Percentiles rank a stretch among this genome's conserved stretches.
Conservation (phyloP, 2,888 invertebrate species). For the Acanthosepion lycidas region DNA sequence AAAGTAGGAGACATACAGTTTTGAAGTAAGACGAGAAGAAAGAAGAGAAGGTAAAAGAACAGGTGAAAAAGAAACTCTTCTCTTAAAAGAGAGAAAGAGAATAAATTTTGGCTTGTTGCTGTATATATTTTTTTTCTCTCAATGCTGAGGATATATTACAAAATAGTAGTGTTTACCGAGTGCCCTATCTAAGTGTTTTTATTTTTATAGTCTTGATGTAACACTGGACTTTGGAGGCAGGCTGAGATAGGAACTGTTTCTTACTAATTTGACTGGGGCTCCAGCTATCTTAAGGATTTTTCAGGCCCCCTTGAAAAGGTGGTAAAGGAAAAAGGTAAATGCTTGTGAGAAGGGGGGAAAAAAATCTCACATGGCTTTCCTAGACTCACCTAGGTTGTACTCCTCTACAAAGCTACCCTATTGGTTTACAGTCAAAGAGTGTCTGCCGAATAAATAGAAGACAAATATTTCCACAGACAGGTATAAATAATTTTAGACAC, state of each 20-base stretch:
- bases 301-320: neutral
- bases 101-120: neutral
- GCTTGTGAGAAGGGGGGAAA: neutral
- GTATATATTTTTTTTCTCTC: neutral
- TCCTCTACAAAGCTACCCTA: neutral
- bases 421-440: neutral
- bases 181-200: neutral
- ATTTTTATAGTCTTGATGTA: constrained; percentile 9
- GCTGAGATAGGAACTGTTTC: neutral
- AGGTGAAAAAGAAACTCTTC: neutral
- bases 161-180: neutral
- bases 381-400: neutral
- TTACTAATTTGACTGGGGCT: neutral
- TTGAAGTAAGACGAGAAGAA: neutral
- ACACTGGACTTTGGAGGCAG: neutral
- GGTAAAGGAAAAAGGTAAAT: neutral
- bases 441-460: constrained; percentile 2
- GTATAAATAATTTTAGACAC: neutral
- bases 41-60: neutral
- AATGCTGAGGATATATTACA: neutral
- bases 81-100: neutral
- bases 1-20: neutral
- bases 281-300: neutral
- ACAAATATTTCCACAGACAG: constrained; percentile 33
- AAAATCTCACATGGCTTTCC: neutral